These are phyloP conservation scores for Synanceia verrucosa DNA, from an alignment of 2,797 vertebrate species.

Conservation along the genomic window DNA sequence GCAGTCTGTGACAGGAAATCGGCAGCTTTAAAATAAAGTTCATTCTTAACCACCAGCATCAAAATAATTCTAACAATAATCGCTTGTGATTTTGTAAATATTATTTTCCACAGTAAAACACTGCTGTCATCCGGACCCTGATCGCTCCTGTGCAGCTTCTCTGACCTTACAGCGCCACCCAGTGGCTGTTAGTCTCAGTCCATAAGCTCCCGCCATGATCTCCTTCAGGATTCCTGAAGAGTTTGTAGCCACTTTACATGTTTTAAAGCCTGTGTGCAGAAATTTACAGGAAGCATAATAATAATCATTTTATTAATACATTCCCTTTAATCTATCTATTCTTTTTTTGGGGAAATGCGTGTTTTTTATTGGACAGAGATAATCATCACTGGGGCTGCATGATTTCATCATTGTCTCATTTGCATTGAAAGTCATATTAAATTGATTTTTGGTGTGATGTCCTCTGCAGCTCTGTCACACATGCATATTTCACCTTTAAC, in stretches of 20 bases:
- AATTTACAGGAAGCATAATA: background rate
- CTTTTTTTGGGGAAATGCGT: accelerated
- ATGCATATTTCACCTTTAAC: too few species aligned
- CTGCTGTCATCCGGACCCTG: slow-evolving; percentile 3
- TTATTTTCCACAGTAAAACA: background rate
- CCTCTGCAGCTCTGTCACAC: background rate
- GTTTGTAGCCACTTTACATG: background rate
- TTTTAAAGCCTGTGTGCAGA: background rate
- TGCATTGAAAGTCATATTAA: background rate
- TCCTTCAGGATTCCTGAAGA: background rate
- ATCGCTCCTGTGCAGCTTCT: slow-evolving; percentile 32
- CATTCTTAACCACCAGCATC: background rate
- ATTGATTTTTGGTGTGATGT: background rate
- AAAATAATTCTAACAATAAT: background rate
- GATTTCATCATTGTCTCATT: background rate
- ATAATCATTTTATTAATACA: too few species aligned
- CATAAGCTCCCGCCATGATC: slow-evolving; percentile 2
- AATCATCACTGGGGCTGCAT: background rate
- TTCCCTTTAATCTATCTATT: too few species aligned
- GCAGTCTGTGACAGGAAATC: background rate
- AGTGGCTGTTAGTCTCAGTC: slow-evolving; percentile 33
- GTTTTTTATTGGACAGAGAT: background rate
- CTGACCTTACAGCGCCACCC: slow-evolving; percentile 79
- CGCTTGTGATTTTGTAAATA: background rate
- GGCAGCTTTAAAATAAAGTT: background rate